Evolutionary conservation across 2,888 invertebrate species (phyloP).

Genomic region (Dryococelus australis): DNA sequence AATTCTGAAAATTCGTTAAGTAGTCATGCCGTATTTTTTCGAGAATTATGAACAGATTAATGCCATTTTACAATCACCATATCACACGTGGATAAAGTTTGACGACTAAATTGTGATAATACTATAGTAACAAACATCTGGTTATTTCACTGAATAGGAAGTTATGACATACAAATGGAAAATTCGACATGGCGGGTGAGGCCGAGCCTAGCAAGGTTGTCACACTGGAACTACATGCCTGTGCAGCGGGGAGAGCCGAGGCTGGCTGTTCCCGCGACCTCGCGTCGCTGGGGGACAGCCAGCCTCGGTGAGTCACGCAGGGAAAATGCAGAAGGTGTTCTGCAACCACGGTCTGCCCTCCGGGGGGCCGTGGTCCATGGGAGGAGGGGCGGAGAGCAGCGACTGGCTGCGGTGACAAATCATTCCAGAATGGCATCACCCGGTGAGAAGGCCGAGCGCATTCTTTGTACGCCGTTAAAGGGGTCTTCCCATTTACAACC

Average conservation of each 20-base stretch:
- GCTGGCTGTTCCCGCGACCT: neutral
- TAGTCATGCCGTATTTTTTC: too few species aligned
- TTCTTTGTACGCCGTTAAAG: neutral
- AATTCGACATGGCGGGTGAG: too few species aligned
- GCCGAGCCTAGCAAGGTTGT: neutral
- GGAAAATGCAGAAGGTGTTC: neutral
- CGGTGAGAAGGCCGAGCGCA: neutral
- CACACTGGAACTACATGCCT: too few species aligned
- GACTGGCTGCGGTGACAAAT: neutral
- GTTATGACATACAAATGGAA: too few species aligned
- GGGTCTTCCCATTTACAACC: too few species aligned
- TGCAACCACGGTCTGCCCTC: neutral
- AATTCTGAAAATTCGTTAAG: too few species aligned
- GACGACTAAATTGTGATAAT: too few species aligned
- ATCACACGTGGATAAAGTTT: too few species aligned
- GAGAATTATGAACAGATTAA: too few species aligned
- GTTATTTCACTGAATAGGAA: too few species aligned
- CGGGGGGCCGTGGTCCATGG: neutral
- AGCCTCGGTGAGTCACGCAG: neutral
- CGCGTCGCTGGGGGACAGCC: neutral
- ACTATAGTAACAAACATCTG: too few species aligned
- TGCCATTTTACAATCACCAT: too few species aligned
- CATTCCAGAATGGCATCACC: neutral
- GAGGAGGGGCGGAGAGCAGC: neutral
- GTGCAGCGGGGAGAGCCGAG: neutral